phyloP scores from a whole-genome alignment of 2,113 vertebrate genomes.

The Taurulus bubalis region DNA sequence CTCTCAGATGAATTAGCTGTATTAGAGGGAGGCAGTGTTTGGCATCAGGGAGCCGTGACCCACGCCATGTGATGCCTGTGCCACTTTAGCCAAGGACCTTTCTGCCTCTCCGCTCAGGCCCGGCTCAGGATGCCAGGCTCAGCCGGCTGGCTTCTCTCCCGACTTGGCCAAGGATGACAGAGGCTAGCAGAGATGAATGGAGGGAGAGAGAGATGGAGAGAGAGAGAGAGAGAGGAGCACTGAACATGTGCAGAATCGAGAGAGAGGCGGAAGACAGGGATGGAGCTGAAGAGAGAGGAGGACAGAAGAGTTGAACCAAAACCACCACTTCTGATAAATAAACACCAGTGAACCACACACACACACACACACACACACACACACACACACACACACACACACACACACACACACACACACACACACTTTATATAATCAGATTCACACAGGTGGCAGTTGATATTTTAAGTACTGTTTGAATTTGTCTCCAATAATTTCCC shows the following conservation, averaged over 20 bases:
- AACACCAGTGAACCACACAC: too few species aligned
- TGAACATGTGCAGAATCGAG: conserved; percentile 32
- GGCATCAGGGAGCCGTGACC: conserved; percentile 66
- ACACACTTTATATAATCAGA: too few species aligned
- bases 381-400: too few species aligned
- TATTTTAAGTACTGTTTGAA: too few species aligned
- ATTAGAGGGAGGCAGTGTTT: conserved; percentile 72
- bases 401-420: too few species aligned
- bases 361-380: too few species aligned
- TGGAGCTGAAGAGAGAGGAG: neutral
- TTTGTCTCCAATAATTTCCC: too few species aligned
- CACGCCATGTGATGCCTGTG: conserved; percentile 63
- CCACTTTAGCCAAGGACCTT: conserved; percentile 74
- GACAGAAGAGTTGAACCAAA: neutral
- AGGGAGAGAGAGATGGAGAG: conserved; percentile 16
- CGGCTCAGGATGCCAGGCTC: conserved; percentile 62
- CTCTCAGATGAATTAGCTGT: conserved; percentile 71
- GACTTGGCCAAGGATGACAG: conserved; percentile 72
- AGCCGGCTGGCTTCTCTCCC: conserved; percentile 69
- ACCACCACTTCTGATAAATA: too few species aligned
- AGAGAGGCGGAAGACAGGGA: conserved; percentile 3
- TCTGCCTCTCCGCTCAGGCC: conserved; percentile 65
- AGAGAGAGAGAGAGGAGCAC: conserved; percentile 16
- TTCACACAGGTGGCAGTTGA: too few species aligned
- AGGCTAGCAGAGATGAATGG: conserved; percentile 48